Percentiles rank a stretch among this genome's conserved stretches.
Evolutionary conservation across 2,797 vertebrate species (phyloP).

Genomic region (Lindbergichthys nudifrons): DNA sequence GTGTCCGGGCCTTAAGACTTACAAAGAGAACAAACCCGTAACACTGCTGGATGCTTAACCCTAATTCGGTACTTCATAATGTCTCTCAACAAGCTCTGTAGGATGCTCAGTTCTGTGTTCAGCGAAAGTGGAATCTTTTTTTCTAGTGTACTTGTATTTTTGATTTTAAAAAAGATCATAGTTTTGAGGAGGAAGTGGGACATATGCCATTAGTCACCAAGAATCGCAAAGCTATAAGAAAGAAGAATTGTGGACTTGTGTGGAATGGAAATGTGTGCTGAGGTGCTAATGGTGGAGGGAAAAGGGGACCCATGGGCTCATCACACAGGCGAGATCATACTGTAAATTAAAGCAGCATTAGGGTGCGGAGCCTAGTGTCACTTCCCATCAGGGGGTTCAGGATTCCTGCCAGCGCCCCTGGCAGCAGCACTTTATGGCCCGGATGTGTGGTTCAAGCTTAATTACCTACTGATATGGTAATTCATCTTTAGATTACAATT

Average conservation of each 20-base stretch:
- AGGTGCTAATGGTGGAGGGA: constrained; percentile 27
- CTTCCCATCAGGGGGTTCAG: constrained; percentile 64
- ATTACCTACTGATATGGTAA: constrained; percentile 35
- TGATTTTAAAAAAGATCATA: constrained; percentile 11
- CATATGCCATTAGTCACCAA: constrained; percentile 45
- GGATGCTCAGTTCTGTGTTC: constrained; percentile 40
- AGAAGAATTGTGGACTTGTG: constrained; percentile 28
- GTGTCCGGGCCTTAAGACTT: no score
- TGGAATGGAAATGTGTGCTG: constrained; percentile 41
- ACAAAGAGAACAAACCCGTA: constrained; percentile 27
- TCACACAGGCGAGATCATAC: constrained; percentile 46
- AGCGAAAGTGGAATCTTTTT: constrained; percentile 46
- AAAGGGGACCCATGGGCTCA: constrained; percentile 1
- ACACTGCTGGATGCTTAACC: constrained; percentile 52
- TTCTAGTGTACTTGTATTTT: constrained; percentile 40
- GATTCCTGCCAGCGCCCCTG: constrained; percentile 68
- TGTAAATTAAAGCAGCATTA: constrained; percentile 71
- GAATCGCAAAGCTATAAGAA: constrained; percentile 43
- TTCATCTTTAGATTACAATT: constrained; percentile 29
- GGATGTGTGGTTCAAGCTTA: constrained; percentile 38
- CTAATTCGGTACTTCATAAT: constrained; percentile 48
- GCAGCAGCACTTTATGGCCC: constrained; percentile 56
- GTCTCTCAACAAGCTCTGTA: constrained; percentile 52
- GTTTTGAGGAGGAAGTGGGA: constrained; percentile 40
- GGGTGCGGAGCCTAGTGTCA: constrained; percentile 57